Percentiles rank a stretch among this genome's conserved stretches.
phyloP scores from a whole-genome alignment of 2,888 invertebrate genomes.

The Erynnis tages region DNA sequence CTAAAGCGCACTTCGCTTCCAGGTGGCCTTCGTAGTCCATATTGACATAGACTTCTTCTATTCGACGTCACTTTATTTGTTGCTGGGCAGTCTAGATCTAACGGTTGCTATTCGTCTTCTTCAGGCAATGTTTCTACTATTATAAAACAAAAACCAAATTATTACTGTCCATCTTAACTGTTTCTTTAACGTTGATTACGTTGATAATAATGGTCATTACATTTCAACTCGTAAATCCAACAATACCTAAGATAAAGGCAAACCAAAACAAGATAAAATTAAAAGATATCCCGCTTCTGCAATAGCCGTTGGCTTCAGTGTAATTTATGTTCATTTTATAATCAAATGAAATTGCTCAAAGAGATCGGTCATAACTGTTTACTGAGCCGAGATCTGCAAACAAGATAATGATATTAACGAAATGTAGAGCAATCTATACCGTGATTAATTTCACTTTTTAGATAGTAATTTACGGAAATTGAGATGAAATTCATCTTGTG shows the following conservation, averaged over 20 bases:
- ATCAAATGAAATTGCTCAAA: constrained; percentile 8
- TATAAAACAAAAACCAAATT: no score
- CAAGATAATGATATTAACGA: constrained; percentile 3
- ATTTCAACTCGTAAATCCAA: not conserved
- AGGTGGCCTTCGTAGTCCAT: no score
- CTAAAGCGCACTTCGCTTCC: no score
- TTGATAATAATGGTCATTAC: no score
- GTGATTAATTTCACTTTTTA: not conserved
- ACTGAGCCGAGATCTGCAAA: not conserved
- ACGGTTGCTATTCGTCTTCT: no score
- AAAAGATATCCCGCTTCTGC: not conserved
- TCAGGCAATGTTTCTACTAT: no score
- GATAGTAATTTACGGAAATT: not conserved
- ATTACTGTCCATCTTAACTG: no score
- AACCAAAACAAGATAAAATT: not conserved
- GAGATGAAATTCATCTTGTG: not conserved
- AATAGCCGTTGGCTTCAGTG: constrained; percentile 6
- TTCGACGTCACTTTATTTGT: no score
- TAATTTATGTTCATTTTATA: constrained; percentile 10
- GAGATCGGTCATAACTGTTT: not conserved
- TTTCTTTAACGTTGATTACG: no score
- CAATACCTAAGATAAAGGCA: not conserved
- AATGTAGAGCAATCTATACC: not conserved
- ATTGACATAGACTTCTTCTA: no score
- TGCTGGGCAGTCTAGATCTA: no score